Conservation (phyloP, 2,888 invertebrate species). For the Limnephilus lunatus region DNA sequence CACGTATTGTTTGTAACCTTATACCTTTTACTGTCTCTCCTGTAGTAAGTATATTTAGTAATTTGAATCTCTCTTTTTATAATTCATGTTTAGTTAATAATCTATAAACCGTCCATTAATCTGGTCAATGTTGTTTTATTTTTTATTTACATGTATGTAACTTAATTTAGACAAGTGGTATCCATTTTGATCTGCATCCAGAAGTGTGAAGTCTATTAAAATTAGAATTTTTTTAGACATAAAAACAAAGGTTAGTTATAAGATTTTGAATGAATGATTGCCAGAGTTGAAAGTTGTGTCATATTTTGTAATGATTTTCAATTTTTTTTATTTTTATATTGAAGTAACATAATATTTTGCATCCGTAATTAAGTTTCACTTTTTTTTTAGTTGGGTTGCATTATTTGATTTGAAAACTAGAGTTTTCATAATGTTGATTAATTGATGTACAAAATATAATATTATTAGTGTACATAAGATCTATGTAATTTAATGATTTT, state of each 20-base stretch:
- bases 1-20: not conserved
- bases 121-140: constrained; percentile 61
- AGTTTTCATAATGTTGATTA: constrained; percentile 9
- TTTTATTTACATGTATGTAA: constrained; percentile 47
- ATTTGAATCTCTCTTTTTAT: constrained; percentile 48
- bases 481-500: constrained; percentile 17
- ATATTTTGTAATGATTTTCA: not conserved
- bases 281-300: not conserved
- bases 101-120: constrained; percentile 65
- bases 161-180: constrained; percentile 22
- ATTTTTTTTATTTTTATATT: constrained; percentile 19
- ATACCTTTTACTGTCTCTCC: not conserved
- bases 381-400: not conserved
- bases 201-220: constrained; percentile 18
- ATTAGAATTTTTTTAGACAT: constrained; percentile 13
- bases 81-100: constrained; percentile 49
- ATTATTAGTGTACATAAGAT: constrained; percentile 11
- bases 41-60: not conserved
- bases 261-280: constrained; percentile 26
- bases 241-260: constrained; percentile 47
- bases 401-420: not conserved
- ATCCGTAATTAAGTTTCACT: not conserved
- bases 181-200: constrained; percentile 19
- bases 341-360: not conserved
- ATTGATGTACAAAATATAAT: constrained; percentile 21